phyloP scores from a whole-genome alignment of 2,888 invertebrate genomes.

The Anthrax anthrax region DNA sequence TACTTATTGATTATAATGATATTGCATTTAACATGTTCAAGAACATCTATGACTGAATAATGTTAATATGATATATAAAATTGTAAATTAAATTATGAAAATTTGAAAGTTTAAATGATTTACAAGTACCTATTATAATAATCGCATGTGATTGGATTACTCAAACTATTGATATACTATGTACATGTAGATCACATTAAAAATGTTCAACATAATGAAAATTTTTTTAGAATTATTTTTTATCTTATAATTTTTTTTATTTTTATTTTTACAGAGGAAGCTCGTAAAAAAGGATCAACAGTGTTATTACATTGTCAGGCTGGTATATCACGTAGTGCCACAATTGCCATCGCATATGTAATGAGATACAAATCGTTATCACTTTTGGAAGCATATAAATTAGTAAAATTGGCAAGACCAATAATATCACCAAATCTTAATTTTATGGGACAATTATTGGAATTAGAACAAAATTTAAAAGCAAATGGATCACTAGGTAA shows the following conservation, averaged over 20 bases:
- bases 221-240: no score
- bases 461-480: conserved; percentile 58
- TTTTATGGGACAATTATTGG: conserved; percentile 81
- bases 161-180: no score
- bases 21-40: no score
- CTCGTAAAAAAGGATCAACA: conserved; percentile 33
- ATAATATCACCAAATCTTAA: conserved; percentile 93
- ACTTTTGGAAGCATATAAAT: conserved; percentile 74
- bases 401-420: conserved; percentile 68
- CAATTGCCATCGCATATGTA: conserved; percentile 87
- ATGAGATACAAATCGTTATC: conserved; percentile 76
- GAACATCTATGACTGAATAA: no score
- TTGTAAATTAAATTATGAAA: no score
- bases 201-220: no score
- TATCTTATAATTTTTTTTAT: conserved; percentile 7
- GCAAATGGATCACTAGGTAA: conserved; percentile 29
- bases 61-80: no score
- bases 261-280: conserved; percentile 30
- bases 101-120: no score
- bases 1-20: background rate
- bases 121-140: no score
- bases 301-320: conserved; percentile 92
- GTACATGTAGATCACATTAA: no score
- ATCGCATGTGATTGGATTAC: no score
- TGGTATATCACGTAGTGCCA: conserved; percentile 87